Evolutionary conservation across 2,797 vertebrate species (phyloP).

Genomic region (Peromyscus nudipes): DNA sequence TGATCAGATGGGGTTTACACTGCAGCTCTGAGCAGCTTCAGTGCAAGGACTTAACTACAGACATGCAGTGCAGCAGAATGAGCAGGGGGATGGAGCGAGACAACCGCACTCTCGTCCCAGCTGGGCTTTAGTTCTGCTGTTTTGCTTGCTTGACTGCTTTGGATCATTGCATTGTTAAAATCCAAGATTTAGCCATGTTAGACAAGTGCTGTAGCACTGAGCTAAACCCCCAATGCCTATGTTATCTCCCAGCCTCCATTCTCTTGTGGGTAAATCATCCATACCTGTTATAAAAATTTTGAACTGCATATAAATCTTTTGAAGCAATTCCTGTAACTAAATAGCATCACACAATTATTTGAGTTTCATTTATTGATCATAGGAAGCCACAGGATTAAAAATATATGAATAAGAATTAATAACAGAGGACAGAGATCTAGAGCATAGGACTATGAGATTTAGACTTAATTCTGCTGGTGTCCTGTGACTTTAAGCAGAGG

Average conservation of each 20-base stretch:
- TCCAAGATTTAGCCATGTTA: neutral
- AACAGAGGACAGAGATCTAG: neutral
- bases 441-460: no score
- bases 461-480: neutral
- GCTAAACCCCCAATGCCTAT: neutral
- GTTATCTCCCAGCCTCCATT: neutral
- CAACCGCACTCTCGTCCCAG: neutral
- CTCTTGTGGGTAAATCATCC: neutral
- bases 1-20: neutral
- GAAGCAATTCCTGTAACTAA: neutral
- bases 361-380: neutral
- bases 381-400: constrained; percentile 4
- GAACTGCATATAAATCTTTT: neutral
- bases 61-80: neutral
- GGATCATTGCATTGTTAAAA: neutral
- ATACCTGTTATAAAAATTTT: neutral
- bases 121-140: neutral
- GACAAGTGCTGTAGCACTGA: neutral
- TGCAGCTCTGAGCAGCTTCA: neutral
- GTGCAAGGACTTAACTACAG: neutral
- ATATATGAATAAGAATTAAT: constrained; percentile 7
- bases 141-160: neutral
- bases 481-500: neutral
- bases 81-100: no score
- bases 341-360: neutral